Conservation (phyloP, 2,113 vertebrate species). For the Stictonetta naevosa region DNA sequence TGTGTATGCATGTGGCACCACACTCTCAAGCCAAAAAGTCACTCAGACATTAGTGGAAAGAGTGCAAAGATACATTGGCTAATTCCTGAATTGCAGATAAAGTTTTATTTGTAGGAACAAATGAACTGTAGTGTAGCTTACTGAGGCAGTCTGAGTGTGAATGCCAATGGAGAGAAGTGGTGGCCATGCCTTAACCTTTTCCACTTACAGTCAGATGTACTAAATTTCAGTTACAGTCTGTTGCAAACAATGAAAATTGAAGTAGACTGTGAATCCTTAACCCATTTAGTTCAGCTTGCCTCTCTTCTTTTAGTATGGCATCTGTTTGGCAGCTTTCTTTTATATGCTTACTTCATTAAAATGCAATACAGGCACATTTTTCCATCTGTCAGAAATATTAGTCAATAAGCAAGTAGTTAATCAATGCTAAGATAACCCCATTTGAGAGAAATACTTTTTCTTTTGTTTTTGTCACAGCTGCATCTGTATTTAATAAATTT, state of each 20-base stretch:
- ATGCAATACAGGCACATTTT: neutral
- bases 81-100: neutral
- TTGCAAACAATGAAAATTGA: neutral
- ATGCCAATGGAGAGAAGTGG: neutral
- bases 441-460: neutral
- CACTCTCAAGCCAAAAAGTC: neutral
- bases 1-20: rapidly evolving
- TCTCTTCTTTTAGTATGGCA: neutral
- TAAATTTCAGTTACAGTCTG: neutral
- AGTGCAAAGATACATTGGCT: neutral
- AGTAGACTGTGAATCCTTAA: neutral
- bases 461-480: neutral
- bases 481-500: neutral
- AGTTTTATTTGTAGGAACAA: neutral
- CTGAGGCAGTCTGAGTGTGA: neutral
- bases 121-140: neutral
- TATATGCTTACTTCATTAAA: neutral
- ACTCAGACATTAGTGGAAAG: neutral
- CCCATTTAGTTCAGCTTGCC: neutral
- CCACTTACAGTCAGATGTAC: neutral
- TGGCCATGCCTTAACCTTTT: neutral
- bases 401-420: neutral
- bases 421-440: neutral
- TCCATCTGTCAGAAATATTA: neutral
- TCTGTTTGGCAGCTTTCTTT: neutral